phyloP scores from a whole-genome alignment of 2,113 vertebrate genomes.

The Cervus canadensis region DNA sequence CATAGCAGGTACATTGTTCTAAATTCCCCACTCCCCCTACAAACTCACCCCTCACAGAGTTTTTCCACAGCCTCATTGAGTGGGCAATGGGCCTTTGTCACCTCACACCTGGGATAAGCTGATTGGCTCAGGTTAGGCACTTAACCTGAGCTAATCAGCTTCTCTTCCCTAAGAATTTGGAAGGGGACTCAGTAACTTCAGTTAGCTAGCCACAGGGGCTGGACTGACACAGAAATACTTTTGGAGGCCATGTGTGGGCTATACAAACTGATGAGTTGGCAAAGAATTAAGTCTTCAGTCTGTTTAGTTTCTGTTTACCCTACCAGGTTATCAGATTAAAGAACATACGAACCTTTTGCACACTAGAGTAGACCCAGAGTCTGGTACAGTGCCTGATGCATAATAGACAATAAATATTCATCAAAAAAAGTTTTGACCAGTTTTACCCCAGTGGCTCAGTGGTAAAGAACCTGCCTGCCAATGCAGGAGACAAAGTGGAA shows the following conservation, averaged over 20 bases:
- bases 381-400: background rate
- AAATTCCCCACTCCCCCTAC: background rate
- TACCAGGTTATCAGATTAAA: background rate
- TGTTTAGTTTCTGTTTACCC: background rate
- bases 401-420: background rate
- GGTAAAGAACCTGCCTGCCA: background rate
- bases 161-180: conserved; percentile 10
- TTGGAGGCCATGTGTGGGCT: background rate
- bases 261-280: background rate
- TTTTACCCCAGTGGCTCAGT: background rate
- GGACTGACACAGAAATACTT: background rate
- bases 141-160: background rate
- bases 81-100: background rate
- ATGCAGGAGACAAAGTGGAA: background rate
- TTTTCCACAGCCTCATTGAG: background rate
- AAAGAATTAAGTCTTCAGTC: background rate
- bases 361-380: background rate
- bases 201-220: background rate
- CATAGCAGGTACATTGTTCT: conserved; percentile 5
- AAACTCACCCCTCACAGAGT: background rate
- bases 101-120: background rate
- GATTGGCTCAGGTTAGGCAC: background rate
- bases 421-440: background rate
- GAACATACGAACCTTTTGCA: background rate
- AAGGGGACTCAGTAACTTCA: background rate